Evolutionary conservation across 2,797 vertebrate genomes (phyloP), one percentile per base, ranked within the genome.

Genomic region (Rhynchotus rufescens): DNA sequence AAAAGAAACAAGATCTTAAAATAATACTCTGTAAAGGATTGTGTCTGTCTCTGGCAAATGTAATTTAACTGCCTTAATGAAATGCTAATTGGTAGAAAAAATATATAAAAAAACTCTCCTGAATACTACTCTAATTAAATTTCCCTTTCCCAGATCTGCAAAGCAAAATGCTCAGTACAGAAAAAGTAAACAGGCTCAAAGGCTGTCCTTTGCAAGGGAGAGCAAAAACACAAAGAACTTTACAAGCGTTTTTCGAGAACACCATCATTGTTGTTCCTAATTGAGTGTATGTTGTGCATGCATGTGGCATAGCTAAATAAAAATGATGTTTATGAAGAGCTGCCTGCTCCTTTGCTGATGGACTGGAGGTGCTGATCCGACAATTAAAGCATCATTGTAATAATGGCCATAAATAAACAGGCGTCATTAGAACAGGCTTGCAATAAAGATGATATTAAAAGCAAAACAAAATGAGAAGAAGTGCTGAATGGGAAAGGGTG

Each of bases 1-100:
- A 88, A 87, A 78, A 74, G 56, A 42, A 90, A 92, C 86, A 72
- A 90, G 86, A 86, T 96, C 95, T 93, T 92, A 96, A 96, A 96
- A 96, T 95, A 96, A 97, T 96, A 62, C 54, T 74, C 89, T 57
- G 76, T 89, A 93, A 94, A 95, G 93, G 88, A 80, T 76, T 92
- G 90, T 93, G 84, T 93, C 90, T 89, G 96, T 97, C 96, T 95
- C 91, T 54, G 76, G 95, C 87, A 97, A 97, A 97, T 96, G 88
- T 94, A 96, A 96, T 97, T 95, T 95, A 97, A 95, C 91, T 82
- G 94, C 95, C 94, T 97, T 97, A 97, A 97, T 98, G 96, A 97
- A 97, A 97, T 95, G 93, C 89, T 98, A 97, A 98, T 97, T 97
- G 96, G 95, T 95, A 94, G 92, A 94, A 94, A 95, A 89, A 93